Base-by-base conservation (phyloP, 2,888 invertebrate species). In the Tethea ocularis region DNA sequence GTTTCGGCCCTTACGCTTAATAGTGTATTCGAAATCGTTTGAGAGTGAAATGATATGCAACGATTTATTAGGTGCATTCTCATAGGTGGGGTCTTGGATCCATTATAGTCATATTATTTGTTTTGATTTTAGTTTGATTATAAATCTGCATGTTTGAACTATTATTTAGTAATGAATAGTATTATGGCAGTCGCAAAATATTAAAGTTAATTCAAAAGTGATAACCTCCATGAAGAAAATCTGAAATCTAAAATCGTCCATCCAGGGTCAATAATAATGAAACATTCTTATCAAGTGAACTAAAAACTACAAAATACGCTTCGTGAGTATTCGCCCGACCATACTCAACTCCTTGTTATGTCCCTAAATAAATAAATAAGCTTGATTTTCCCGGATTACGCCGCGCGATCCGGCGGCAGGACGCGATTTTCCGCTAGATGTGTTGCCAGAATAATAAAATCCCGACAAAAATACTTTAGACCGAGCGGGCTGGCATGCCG, bases 1-100 rank as follows among this genome's bases (percentile, higher is more conserved):
- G 83, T 76, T 77, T 82, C 77, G 78, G 73, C 62, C 68, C 69
- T 74, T 69, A 65, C 64, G 61, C 69, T 80, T 78, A 78, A 78
- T 80, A 67, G 73, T 74, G 77, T 78, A 85, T 89, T 87, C 79
- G 74, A 69, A 84, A 64, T 86, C 87, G 75, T 80, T 84, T 84
- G 87, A 83, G 86, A 86, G 86, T 89, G 89, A 89, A 91, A 89
- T 91, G 91, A 92, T 91, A 92, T 91, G 89, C 91, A 88, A 80
- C 82, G 82, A 85, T 87, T 88, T 87, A 89, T 89, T 89, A 88
- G 84, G 77, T 80, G 78, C 75, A 78, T 89, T 91, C 89, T 84
- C 89, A 89, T 80, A 78, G 71, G 72, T 67, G 67, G 67, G 66
- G 58, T 61, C 59, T 55, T 55, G 58, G 57, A 62, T 57, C 62